A percentile compares a stretch with the other conserved stretches of the same genome.
Conservation (phyloP, 1,140 invertebrate species). For the Sinella curviseta region DNA sequence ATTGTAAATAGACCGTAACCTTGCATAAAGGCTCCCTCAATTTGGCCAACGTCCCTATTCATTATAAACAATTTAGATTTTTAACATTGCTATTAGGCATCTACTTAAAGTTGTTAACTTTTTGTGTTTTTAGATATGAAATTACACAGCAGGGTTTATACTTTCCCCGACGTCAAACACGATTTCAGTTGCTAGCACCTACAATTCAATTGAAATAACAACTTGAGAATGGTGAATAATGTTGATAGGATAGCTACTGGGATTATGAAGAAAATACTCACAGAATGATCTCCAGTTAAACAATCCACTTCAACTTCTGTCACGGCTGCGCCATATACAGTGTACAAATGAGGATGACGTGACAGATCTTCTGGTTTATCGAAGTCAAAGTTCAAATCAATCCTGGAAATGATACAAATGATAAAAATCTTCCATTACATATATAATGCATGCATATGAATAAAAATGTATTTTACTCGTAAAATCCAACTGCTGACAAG, state of each 20-base stretch:
- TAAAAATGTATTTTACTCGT: conserved; percentile 57
- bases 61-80: too few relatives aligned
- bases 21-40: conserved; percentile 70
- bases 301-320: conserved; percentile 84
- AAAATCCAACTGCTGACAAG: conserved; percentile 83
- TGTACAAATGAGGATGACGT: conserved; percentile 76
- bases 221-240: not conserved
- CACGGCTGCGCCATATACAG: conserved; percentile 75
- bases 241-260: too few relatives aligned
- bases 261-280: too few relatives aligned
- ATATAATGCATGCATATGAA: too few relatives aligned
- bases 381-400: not conserved
- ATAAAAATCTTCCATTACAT: not conserved
- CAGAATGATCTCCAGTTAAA: conserved; percentile 80
- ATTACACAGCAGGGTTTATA: conserved; percentile 63
- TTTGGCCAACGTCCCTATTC: conserved; percentile 71
- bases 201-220: conserved; percentile 30
- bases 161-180: conserved; percentile 71
- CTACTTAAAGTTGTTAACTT: too few relatives aligned
- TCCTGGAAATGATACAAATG: too few relatives aligned
- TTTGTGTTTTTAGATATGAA: not conserved
- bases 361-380: conserved; percentile 67
- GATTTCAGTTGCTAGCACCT: conserved; percentile 67
- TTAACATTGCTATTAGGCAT: too few relatives aligned
- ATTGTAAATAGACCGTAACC: conserved; percentile 67